Base-by-base conservation (phyloP, 2,888 invertebrate genomes). In the Gastrophysa polygoni region DNA sequence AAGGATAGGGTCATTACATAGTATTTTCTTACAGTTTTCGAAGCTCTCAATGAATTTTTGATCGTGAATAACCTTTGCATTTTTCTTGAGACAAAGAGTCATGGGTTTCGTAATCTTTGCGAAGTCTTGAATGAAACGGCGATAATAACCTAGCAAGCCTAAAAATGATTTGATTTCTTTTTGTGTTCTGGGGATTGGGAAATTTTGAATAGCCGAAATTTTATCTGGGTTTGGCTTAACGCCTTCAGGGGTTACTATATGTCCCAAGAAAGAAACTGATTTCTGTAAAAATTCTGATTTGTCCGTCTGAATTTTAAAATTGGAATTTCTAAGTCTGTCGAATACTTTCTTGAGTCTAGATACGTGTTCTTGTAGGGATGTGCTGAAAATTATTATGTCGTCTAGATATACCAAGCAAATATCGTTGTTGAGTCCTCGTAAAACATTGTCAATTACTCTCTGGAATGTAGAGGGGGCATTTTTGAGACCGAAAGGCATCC, bases 401-500 rank as follows among this genome's bases (percentile, higher is more conserved):
- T 58, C 66, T 32, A 59, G 20, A 24, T 61, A 64, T 7, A 64
- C 64, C 51, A 61, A 50, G 34, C 63, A 63, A 43, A 43, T 16
- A 59, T 21, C 4, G 47, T 52, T 2, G 54, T 63, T 1, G 65
- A 29, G n/a, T n/a, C 20, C 61, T 64, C 6, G 49, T 14, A n/a
- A n/a, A n/a, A n/a, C 14, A 66, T 10, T 1, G 59, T 59, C 3
- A 49, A 68, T 68, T 17, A 65, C 63, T 1, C 48, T 21, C 34
- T 67, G 61, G 28, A 65, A 68, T 1, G 65, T 58, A 1, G 55
- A 49, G 0, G 66, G 68, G 0, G 63, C 60, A 11, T 61, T 64
- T 4, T 34, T 52, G 3, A 68, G 32, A 0, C 68, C 66, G 32
- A 68, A 64, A n/a, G 59, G 63, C 62, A 66, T 59, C 34, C 62